Base-by-base conservation (phyloP, 2,113 vertebrate species). In the Perca flavescens region DNA sequence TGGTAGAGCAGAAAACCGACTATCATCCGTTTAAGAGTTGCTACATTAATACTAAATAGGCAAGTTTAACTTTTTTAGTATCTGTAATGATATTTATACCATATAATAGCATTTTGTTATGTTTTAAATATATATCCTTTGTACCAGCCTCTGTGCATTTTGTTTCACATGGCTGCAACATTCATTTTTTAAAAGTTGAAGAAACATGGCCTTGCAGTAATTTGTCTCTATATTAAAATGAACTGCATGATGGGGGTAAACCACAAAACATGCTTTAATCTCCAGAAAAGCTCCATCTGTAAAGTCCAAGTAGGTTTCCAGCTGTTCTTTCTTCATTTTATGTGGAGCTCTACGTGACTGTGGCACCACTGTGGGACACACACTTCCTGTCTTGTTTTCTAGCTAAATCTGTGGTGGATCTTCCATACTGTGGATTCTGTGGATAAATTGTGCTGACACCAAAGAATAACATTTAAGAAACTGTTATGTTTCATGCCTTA, bases 381-480 rank as follows among this genome's bases (percentile, higher is more conserved):
- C 22, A 25, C 54, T 80, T 73, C 76, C 14, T 88, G 28, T 57
- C 56, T 47, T 65, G 31, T 80, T 78, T 56, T 77, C 71, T 64
- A 62, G 31, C 50, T 54, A 10, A 40, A 69, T 54, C 49, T 63
- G 50, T 4, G 0, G 67, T 58, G 64, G 83, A 57, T 75, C 65
- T 49, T 57, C 68, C 72, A 46, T 53, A 16, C 67, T 67, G 43
- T 60, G 53, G 50, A 70, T 66, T 46, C 28, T 53, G 66, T 40
- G 50, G 58, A 87, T 76, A 86, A 68, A 82, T 80, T 56, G 67
- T 58, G 50, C 67, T 74, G 75, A 78, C 79, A 85, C 56, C 67
- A 84, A 86, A 71, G 67, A 82, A 84, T 73, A 89, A 88, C 75
- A 82, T 74, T 83, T 65, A 64, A 71, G 78, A 82, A 75, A 73